Conservation (phyloP, 2,888 invertebrate species). For the Stenurella melanura region DNA sequence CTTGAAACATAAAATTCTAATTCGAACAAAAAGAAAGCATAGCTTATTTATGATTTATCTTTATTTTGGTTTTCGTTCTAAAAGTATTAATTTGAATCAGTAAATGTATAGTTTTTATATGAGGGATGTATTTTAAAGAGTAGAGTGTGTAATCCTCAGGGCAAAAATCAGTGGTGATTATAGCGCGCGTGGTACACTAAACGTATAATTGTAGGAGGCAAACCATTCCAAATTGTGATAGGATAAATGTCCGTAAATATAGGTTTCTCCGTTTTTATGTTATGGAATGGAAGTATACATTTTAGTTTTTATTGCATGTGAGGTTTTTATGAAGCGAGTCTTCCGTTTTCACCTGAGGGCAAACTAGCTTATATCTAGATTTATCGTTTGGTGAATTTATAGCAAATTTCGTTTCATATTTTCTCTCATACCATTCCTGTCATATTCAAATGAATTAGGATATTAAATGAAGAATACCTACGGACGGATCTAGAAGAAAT, state of each 20-base stretch:
- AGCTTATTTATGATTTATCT: conserved; percentile 41
- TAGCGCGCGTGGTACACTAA: conserved; percentile 52
- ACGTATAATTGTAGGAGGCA: conserved; percentile 55
- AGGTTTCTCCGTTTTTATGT: conserved; percentile 45
- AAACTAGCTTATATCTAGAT: conserved; percentile 22
- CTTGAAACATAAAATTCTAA: conserved; percentile 1
- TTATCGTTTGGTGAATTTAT: conserved; percentile 12
- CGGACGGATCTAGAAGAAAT: no score
- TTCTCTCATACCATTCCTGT: background rate
- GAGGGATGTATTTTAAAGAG: conserved; percentile 47
- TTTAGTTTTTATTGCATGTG: conserved; percentile 33
- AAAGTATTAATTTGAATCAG: conserved; percentile 47
- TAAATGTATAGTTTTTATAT: conserved; percentile 45
- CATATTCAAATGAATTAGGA: no score
- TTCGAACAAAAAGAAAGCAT: conserved; percentile 24
- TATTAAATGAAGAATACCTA: no score
- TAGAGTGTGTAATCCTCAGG: conserved; percentile 46
- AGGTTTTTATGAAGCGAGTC: conserved; percentile 31
- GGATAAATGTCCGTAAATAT: conserved; percentile 51
- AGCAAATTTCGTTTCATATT: background rate
- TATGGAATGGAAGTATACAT: conserved; percentile 35
- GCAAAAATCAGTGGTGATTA: conserved; percentile 51
- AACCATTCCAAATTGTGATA: conserved; percentile 51
- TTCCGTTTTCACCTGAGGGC: conserved; percentile 18
- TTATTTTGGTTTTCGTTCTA: conserved; percentile 37